Conservation (phyloP, 2,797 vertebrate genomes). For the Crenichthys baileyi region DNA sequence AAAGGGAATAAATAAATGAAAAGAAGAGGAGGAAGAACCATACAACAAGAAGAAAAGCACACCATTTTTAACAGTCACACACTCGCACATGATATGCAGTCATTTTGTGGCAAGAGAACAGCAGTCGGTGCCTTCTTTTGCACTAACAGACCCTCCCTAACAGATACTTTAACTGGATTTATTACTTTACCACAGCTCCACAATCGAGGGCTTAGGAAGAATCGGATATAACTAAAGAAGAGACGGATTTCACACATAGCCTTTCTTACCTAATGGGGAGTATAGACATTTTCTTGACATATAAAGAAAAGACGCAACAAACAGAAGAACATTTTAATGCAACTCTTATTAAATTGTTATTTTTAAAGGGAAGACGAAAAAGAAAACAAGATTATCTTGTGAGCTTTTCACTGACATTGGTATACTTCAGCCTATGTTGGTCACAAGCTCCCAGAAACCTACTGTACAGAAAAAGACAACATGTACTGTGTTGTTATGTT, state of each 20-base stretch:
- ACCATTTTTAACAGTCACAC: conserved; percentile 51
- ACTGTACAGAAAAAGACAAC: conserved; percentile 91
- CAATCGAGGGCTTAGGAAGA: conserved; percentile 33
- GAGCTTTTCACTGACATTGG: conserved; percentile 84
- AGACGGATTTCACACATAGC: conserved; percentile 84
- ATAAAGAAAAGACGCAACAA: conserved; percentile 55
- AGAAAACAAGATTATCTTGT: conserved; percentile 64
- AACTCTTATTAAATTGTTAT: conserved; percentile 89
- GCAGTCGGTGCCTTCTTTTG: conserved; percentile 88
- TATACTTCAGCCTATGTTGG: conserved; percentile 66
- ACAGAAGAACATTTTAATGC: conserved; percentile 71
- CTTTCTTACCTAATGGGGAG: conserved; percentile 84
- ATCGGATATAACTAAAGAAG: conserved; percentile 50
- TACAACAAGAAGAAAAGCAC: conserved; percentile 54
- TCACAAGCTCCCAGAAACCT: conserved; percentile 82
- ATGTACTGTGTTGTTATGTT: conserved; percentile 92
- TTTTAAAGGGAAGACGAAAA: conserved; percentile 82
- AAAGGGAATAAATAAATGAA: conserved; percentile 61
- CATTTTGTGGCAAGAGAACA: conserved; percentile 76
- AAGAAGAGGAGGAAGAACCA: conserved; percentile 36
- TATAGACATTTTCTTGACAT: conserved; percentile 77
- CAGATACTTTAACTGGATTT: conserved; percentile 38
- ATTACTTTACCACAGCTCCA: conserved; percentile 29
- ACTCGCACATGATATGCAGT: conserved; percentile 48
- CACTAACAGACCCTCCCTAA: conserved; percentile 65